Evolutionary conservation across 2,888 invertebrate species (phyloP), one percentile per base, ranked within the genome.

Genomic region (Mesochorus sp.): DNA sequence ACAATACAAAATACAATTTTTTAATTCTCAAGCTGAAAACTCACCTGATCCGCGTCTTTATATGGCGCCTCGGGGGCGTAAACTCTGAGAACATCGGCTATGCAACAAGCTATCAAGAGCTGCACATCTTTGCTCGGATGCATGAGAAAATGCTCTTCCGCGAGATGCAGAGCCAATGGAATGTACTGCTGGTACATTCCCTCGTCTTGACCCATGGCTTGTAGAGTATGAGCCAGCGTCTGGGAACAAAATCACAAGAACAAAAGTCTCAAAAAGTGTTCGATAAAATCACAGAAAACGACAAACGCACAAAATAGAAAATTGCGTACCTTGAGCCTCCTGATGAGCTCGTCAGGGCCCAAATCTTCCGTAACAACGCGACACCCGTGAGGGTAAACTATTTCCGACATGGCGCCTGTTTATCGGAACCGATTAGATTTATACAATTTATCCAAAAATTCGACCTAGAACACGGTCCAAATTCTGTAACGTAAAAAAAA

Each of bases 41-140:
- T 96, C 76, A 99, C 96, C 93, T 98, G 97, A 79, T 97, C 97
- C 79, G 97, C 95, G 89, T 98, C 98, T 92, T 98, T 98, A 90
- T 98, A 99, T 0, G 99, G 99, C 37, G 98, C 98, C 90, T 99
- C 98, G 0, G 99, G 99, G 0, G 99, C 99, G 91, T 98, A 99
- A 3, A 99, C 97, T 76, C 99, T 93, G 81, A 99, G 94, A 31
- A 99, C 97, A 91, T 99, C 99, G 3, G 99, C 99, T 87, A 99
- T 97, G 90, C 99, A 99, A 91, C 99, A 99, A 0, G 99, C 99
- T 76, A 98, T 97, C 34, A 99, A 93, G 61, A 99, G 92, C 89
- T 98, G 97, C 0, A 99, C 98, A 92, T 99, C 99, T 83, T 96
- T 94, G 75, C 97, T 98, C 49, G 94, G 93, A 91, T 99, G 97